Evolutionary conservation across 53 echinoderm and acorn worm genomes (phyloP).

Genomic region (Zoroaster sp.): DNA sequence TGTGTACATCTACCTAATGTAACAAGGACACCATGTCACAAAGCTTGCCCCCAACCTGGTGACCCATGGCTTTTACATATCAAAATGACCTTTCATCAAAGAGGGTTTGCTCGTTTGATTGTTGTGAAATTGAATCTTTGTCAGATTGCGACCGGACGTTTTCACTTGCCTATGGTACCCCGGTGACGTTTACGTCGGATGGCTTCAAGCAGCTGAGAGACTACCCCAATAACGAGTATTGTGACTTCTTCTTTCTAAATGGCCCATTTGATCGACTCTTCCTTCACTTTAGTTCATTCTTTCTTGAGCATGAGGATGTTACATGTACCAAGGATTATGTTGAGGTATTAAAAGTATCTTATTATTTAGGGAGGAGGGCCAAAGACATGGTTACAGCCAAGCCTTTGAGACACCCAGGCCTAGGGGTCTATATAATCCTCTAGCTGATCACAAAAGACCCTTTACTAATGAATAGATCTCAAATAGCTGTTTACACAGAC

Average conservation of each 20-base stretch:
- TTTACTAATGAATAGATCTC: neutral
- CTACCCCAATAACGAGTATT: conserved; percentile 60
- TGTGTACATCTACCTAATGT: too few species aligned
- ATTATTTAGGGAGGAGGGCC: too few species aligned
- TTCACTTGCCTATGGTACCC: neutral
- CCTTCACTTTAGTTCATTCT: conserved; percentile 44
- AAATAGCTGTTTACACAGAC: too few species aligned
- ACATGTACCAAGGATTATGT: conserved; percentile 57
- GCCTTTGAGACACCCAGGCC: too few species aligned
- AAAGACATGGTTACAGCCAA: too few species aligned
- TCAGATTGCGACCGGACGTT: neutral
- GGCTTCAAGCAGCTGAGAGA: neutral
- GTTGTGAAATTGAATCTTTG: neutral
- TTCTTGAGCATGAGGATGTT: conserved; percentile 50
- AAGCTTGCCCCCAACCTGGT: neutral
- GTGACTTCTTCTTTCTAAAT: conserved; percentile 45
- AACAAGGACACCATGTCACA: too few species aligned
- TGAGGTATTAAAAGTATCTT: too few species aligned
- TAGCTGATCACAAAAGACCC: too few species aligned
- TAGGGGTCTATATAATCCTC: too few species aligned
- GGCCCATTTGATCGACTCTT: conserved; percentile 52
- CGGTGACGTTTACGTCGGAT: neutral
- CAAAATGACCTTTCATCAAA: neutral
- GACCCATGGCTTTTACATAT: neutral
- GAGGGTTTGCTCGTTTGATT: neutral